Base-by-base conservation (phyloP, 2,888 invertebrate genomes). In the Leptopilina myrica region DNA sequence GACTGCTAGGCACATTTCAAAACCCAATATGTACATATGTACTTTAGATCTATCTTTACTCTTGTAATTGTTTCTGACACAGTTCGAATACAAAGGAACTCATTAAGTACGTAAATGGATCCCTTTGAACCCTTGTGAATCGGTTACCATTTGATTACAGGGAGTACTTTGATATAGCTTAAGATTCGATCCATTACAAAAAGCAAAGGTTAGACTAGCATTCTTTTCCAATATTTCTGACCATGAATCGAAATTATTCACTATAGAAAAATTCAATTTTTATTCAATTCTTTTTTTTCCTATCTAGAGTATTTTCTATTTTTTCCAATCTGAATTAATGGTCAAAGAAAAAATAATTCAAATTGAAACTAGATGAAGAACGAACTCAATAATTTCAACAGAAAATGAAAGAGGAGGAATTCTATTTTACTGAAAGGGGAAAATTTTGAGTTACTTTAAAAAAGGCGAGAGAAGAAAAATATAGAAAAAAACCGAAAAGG, bases 71-170 rank as follows among this genome's bases (percentile, higher is more conserved):
- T 73, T 73, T 56, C 73, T 73, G 56, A 56, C 33, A 56, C 33
- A 73, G 56, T 56, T 40, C 26, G 56, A 73, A 73, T 73, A 73
- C 80, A 83, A 83, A 83, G 83, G 83, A 83, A 81, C 81, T 79
- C 80, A 77, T 83, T 82, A 82, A 79, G 56, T 53, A 56, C 56
- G 40, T 56, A 73, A 73, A 73, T 73, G 56, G 73, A 56, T 2
- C 56, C 56, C 73, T 73, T 73, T 73, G 73, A 73, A 73, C 56
- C 73, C 56, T 56, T 56, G 56, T 56, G 56, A 73, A 73, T 73
- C 56, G 33, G 73, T 73, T 73, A 73, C 73, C 73, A 73, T 73
- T 73, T 56, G 73, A 73, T 73, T 73, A 73, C 73, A 73, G 14
- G 14, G 49, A 73, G 56, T 33, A 49, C 26, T 53, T 73, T n/a